phyloP scores from a whole-genome alignment of 1,140 invertebrate species.

The Batillaria attramentaria region DNA sequence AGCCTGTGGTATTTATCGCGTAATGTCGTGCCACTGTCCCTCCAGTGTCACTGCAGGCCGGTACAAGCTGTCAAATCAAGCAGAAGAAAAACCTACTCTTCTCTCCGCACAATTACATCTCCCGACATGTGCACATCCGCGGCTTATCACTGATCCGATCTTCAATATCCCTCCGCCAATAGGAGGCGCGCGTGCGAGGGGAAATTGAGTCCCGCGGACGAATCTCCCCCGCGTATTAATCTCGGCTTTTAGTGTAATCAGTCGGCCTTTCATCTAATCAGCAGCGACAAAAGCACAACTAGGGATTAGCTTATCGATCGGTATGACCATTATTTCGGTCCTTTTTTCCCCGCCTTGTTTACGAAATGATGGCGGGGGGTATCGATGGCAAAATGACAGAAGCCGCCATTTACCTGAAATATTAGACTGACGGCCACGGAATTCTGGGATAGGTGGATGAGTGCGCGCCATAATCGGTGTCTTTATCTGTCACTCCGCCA shows the following conservation, averaged over 20 bases:
- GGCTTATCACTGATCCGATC: constrained; percentile 17
- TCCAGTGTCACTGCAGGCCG: background rate
- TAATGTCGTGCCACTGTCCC: background rate
- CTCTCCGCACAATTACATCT: constrained; percentile 17
- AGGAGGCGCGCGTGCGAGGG: background rate
- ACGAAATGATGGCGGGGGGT: too few relatives aligned
- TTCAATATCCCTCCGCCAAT: constrained; percentile 15
- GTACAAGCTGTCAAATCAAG: constrained; percentile 12
- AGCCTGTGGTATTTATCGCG: constrained; percentile 10
- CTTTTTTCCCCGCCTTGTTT: too few relatives aligned
- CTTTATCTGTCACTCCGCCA: too few relatives aligned
- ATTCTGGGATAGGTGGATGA: too few relatives aligned
- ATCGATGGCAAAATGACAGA: too few relatives aligned
- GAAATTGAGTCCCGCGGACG: constrained; percentile 16
- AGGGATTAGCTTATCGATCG: constrained; percentile 12
- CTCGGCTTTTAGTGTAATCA: constrained; percentile 10
- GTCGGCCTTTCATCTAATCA: constrained; percentile 15
- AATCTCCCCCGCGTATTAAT: background rate
- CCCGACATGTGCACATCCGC: constrained; percentile 16
- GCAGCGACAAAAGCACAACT: background rate
- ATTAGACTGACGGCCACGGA: too few relatives aligned
- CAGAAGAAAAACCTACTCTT: background rate
- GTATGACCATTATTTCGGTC: too few relatives aligned
- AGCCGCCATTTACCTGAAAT: too few relatives aligned
- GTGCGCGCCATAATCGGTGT: too few relatives aligned